Conservation (phyloP, 1,140 invertebrate species). For the Colletes gigas region DNA sequence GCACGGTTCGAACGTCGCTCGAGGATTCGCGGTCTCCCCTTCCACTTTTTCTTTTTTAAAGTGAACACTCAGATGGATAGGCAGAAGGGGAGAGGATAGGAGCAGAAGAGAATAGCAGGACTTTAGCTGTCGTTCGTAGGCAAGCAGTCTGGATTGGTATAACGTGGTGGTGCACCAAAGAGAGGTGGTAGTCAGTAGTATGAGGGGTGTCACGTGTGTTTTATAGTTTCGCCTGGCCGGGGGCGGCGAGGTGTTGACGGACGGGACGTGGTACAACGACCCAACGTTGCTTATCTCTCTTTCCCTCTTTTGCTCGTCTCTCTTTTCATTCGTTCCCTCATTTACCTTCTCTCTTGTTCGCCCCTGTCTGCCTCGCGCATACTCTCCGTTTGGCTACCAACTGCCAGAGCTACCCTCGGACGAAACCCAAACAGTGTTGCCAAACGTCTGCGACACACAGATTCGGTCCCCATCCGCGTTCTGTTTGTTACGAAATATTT, state of each 20-base stretch:
- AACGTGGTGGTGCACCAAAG: conserved; percentile 65
- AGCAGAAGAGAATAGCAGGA: conserved; percentile 32
- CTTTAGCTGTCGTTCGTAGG: conserved; percentile 44
- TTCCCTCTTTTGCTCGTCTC: conserved; percentile 46
- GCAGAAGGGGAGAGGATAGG: neutral
- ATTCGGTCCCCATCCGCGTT: conserved; percentile 77
- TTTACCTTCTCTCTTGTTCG: conserved; percentile 28
- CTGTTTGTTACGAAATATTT: conserved; percentile 72
- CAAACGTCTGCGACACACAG: conserved; percentile 77
- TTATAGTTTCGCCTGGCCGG: conserved; percentile 76
- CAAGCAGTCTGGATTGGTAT: conserved; percentile 61
- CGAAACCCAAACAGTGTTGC: conserved; percentile 78
- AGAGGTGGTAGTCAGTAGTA: conserved; percentile 50
- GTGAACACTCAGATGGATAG: conserved; percentile 22
- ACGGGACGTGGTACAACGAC: conserved; percentile 77
- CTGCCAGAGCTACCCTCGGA: conserved; percentile 71
- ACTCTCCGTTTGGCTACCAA: conserved; percentile 66
- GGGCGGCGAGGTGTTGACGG: conserved; percentile 78
- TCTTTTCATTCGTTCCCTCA: conserved; percentile 49
- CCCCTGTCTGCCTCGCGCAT: conserved; percentile 63
- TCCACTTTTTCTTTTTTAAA: conserved; percentile 19
- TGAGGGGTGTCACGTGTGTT: conserved; percentile 77
- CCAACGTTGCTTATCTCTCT: conserved; percentile 68
- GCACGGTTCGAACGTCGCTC: conserved; percentile 23
- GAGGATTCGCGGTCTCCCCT: conserved; percentile 19